phyloP scores from a whole-genome alignment of 2,888 invertebrate genomes.

The Rhingia campestris region DNA sequence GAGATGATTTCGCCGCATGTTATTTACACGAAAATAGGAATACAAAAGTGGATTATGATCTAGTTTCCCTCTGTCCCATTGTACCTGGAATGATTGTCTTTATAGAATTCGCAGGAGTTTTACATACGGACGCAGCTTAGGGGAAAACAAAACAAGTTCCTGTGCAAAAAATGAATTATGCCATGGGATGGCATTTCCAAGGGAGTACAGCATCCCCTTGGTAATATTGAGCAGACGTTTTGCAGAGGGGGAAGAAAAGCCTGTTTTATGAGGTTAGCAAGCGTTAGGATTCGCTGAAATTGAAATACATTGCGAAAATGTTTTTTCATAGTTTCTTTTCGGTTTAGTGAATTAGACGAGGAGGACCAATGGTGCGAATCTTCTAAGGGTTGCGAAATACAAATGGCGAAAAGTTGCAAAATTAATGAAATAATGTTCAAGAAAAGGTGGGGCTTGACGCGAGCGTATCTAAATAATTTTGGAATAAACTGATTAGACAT shows the following conservation, averaged over 20 bases:
- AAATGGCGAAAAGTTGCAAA: conserved; percentile 38
- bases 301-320: conserved; percentile 47
- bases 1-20: conserved; percentile 55
- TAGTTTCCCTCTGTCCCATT: conserved; percentile 30
- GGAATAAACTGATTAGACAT: too few species aligned
- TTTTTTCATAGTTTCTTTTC: conserved; percentile 4
- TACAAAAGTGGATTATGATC: conserved; percentile 53
- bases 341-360: conserved; percentile 12
- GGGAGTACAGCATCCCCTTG: conserved; percentile 44
- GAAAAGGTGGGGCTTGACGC: conserved; percentile 15
- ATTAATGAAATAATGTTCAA: neutral
- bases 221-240: conserved; percentile 20
- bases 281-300: conserved; percentile 55
- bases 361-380: conserved; percentile 53
- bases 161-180: conserved; percentile 49
- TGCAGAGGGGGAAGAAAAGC: conserved; percentile 36
- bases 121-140: conserved; percentile 9
- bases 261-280: conserved; percentile 10
- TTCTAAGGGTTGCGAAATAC: conserved; percentile 29
- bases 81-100: conserved; percentile 18
- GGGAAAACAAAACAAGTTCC: conserved; percentile 46
- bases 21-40: conserved; percentile 33
- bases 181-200: conserved; percentile 13
- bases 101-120: conserved; percentile 39
- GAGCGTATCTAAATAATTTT: too few species aligned